These are phyloP conservation scores for Festucalex cinctus DNA, from an alignment of 2,113 vertebrate species.

Conservation along the genomic window DNA sequence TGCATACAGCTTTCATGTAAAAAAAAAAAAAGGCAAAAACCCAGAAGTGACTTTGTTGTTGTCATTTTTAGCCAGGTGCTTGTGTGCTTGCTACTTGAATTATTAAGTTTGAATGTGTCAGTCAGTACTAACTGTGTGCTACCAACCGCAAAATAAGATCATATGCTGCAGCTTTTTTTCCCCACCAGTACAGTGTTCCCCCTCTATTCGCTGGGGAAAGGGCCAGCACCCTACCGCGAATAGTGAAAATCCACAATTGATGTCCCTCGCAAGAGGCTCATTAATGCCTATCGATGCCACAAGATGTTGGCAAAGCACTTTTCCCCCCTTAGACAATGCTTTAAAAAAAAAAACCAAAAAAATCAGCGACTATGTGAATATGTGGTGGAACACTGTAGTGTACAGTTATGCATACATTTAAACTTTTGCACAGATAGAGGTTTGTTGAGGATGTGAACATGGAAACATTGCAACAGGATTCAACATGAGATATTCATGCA, in stretches of 20 bases:
- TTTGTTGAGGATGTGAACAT: not conserved
- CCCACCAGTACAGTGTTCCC: not conserved
- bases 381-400: not conserved
- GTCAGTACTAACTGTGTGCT: slow-evolving; percentile 47
- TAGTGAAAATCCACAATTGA: not conserved
- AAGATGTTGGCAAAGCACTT: not conserved
- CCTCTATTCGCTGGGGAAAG: not conserved
- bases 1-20: not conserved
- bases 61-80: slow-evolving; percentile 31
- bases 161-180: not conserved
- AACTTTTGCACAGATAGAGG: not conserved
- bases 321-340: not conserved
- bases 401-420: not conserved
- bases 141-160: not conserved
- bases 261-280: not conserved
- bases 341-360: not conserved
- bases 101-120: slow-evolving; percentile 59
- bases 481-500: not conserved
- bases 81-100: slow-evolving; percentile 71
- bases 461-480: not conserved
- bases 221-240: not conserved
- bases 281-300: not conserved
- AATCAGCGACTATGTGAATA: not conserved
- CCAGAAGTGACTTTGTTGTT: slow-evolving; percentile 31
- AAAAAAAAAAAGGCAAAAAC: not conserved